phyloP scores from a whole-genome alignment of 2,888 invertebrate genomes.

The Athrips mouffetella region DNA sequence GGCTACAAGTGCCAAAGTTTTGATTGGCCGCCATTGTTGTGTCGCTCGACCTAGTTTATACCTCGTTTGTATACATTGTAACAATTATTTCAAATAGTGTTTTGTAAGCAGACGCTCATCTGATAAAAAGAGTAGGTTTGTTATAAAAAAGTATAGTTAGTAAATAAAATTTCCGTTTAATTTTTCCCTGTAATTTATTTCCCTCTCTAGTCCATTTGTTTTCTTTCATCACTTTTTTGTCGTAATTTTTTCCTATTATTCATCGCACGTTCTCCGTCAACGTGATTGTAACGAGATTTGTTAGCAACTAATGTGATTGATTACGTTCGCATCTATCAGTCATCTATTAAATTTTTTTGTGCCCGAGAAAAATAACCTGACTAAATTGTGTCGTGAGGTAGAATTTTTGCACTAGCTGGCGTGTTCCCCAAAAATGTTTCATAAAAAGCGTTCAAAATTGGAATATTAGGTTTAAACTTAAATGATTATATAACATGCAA shows the following conservation, averaged over 20 bases:
- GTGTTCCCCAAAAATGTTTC: conserved; percentile 3
- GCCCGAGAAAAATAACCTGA: background rate
- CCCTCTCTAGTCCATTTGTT: background rate
- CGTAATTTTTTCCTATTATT: background rate
- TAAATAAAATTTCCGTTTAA: too few relatives aligned
- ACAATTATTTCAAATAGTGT: background rate
- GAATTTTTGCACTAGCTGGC: background rate
- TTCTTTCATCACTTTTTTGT: background rate
- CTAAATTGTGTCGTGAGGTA: background rate
- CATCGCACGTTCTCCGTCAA: background rate
- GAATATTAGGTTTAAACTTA: conserved; percentile 20
- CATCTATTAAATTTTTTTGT: background rate
- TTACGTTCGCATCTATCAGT: background rate
- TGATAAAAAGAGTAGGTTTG: too few relatives aligned
- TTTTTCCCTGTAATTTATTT: too few relatives aligned
- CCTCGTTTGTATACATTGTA: conserved; percentile 21
- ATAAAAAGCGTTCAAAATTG: conserved; percentile 13
- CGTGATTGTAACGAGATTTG: background rate
- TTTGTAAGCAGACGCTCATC: too few relatives aligned
- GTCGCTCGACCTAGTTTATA: conserved; percentile 31
- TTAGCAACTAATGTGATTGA: background rate
- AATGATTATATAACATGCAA: conserved; percentile 32
- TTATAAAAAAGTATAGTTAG: too few relatives aligned
- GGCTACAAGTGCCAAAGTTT: conserved; percentile 38
- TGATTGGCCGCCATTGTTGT: conserved; percentile 46